phyloP scores from a whole-genome alignment of 2,888 invertebrate genomes.

The Eurytoma adleriae region DNA sequence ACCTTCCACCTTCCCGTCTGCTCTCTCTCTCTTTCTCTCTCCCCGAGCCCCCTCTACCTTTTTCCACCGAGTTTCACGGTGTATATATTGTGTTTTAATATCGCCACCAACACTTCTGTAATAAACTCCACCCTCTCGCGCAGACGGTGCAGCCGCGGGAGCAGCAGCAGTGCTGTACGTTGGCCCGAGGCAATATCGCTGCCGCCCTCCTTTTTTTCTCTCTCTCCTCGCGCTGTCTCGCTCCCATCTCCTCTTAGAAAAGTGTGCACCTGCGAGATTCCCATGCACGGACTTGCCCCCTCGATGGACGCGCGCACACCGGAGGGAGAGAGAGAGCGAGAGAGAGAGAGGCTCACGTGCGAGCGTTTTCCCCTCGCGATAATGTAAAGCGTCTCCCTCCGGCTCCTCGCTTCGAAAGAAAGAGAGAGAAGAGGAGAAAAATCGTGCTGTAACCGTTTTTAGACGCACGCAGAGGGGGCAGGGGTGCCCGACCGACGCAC shows the following conservation, averaged over 20 bases:
- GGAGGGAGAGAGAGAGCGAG: too few relatives aligned
- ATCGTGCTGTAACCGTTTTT: conserved; percentile 74
- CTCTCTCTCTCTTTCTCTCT: conserved; percentile 36
- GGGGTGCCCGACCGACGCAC: conserved; percentile 65
- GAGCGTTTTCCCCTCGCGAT: conserved; percentile 14
- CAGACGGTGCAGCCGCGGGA: conserved; percentile 26
- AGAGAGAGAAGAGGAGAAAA: conserved; percentile 60
- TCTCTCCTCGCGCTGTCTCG: neutral
- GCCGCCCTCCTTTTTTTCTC: conserved; percentile 26
- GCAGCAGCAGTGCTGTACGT: conserved; percentile 54
- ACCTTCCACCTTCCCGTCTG: conserved; percentile 64
- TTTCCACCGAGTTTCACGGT: conserved; percentile 31
- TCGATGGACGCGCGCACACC: neutral
- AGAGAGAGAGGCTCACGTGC: neutral
- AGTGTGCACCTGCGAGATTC: conserved; percentile 75
- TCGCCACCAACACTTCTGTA: conserved; percentile 63
- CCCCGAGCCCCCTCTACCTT: conserved; percentile 10
- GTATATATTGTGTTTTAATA: conserved; percentile 73
- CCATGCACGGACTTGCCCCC: conserved; percentile 60
- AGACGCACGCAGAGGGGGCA: conserved; percentile 28
- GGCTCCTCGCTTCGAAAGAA: conserved; percentile 63
- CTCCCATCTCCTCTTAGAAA: conserved; percentile 61
- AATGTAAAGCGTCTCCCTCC: conserved; percentile 46
- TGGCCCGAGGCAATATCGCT: conserved; percentile 62
- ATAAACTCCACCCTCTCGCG: conserved; percentile 56